A percentile compares a stretch with the other conserved stretches of the same genome.
These are phyloP conservation scores for Geopemphigus sp. DNA, from an alignment of 1,140 invertebrate species.

Conservation along the genomic window DNA sequence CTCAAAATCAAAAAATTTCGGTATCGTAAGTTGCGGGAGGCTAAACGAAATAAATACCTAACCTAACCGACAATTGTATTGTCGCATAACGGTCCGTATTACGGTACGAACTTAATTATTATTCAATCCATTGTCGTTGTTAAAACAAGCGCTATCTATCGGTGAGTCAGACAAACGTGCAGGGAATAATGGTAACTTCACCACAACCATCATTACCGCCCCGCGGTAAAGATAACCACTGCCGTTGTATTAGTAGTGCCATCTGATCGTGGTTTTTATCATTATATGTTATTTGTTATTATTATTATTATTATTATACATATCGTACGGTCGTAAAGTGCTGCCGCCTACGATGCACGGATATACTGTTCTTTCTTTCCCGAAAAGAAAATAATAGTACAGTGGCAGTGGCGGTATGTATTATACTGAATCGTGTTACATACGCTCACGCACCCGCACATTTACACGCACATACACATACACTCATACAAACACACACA, in stretches of 20 bases:
- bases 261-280: neutral
- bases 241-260: neutral
- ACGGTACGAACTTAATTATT: too few species aligned
- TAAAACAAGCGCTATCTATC: neutral
- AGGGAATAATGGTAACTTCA: neutral
- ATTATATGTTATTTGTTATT: neutral
- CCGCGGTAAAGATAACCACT: too few species aligned
- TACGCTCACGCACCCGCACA: neutral
- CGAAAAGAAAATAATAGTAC: conserved; percentile 8
- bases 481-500: neutral
- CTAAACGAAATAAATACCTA: too few species aligned
- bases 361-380: neutral
- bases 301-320: too few species aligned
- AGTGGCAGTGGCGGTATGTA: neutral
- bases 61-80: too few species aligned
- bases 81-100: too few species aligned
- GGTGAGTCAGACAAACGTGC: neutral
- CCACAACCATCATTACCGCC: too few species aligned
- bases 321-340: too few species aligned
- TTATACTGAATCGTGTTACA: too few species aligned
- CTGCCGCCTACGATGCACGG: neutral
- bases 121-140: too few species aligned
- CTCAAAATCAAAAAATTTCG: too few species aligned
- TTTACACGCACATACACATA: neutral
- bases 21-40: too few species aligned